These are phyloP conservation scores for Urocynchramus pylzowi DNA, from an alignment of 2,113 vertebrate genomes.

Conservation along the genomic window DNA sequence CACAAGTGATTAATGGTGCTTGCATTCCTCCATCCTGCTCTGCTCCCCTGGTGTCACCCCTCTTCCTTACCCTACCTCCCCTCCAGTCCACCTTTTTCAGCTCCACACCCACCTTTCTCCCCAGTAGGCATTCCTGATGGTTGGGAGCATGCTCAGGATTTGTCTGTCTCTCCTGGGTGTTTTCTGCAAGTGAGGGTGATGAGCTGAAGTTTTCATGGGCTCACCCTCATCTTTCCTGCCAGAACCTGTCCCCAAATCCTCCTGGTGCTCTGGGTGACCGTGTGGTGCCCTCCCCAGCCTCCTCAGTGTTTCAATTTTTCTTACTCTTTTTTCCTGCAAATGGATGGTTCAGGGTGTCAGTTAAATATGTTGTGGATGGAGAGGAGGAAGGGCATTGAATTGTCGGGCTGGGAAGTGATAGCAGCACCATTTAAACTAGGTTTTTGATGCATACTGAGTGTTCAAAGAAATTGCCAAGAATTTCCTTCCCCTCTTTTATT, in stretches of 20 bases:
- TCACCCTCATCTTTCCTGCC: background rate
- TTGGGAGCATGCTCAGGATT: rapidly evolving
- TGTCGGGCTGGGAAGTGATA: background rate
- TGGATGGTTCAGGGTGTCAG: background rate
- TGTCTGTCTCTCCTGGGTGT: background rate
- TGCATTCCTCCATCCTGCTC: background rate
- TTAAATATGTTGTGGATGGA: background rate
- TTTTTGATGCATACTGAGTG: background rate
- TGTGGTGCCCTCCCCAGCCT: background rate
- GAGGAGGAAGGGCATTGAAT: background rate
- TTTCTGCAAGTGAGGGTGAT: background rate
- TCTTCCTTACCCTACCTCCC: background rate
- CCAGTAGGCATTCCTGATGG: rapidly evolving
- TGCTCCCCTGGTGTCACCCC: background rate
- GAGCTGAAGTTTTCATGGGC: background rate
- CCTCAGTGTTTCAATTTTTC: background rate
- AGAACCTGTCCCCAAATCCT: background rate
- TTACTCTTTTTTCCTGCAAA: background rate
- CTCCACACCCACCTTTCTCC: background rate
- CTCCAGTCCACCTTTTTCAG: background rate
- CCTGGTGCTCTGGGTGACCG: background rate
- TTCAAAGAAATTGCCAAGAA: background rate
- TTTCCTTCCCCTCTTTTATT: background rate
- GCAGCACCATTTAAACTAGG: background rate
- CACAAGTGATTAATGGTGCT: background rate